Percentiles rank a stretch among this genome's conserved stretches.
Evolutionary conservation across 2,797 vertebrate species (phyloP).

Genomic region (Pseudochromis fuscus): DNA sequence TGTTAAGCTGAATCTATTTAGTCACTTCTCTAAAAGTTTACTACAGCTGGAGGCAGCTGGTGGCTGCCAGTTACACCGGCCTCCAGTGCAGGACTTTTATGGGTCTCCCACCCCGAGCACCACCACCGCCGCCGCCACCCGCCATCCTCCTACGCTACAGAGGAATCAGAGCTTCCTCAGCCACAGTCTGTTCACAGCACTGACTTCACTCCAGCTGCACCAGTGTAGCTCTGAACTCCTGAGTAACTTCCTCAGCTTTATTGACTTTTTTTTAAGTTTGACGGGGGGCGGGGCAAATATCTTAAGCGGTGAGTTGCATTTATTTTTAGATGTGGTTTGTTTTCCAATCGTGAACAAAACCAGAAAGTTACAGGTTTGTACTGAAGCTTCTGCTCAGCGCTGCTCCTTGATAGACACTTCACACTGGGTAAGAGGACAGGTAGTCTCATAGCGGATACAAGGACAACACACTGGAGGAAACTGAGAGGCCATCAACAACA

Average conservation of each 20-base stretch:
- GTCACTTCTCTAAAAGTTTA: slow-evolving; percentile 17
- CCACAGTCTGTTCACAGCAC: slow-evolving; percentile 8
- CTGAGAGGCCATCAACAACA: slow-evolving; percentile 3
- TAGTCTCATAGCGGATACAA: neutral
- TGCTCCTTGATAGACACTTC: neutral
- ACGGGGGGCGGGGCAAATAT: neutral
- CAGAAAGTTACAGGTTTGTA: neutral
- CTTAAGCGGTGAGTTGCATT: neutral
- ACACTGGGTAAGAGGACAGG: neutral
- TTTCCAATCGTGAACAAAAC: neutral
- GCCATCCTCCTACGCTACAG: neutral
- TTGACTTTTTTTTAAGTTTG: neutral
- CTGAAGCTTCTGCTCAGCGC: neutral
- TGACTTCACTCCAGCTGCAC: neutral
- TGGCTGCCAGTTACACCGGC: slow-evolving; percentile 5
- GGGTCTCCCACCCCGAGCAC: too few relatives aligned
- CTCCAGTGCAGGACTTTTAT: neutral
- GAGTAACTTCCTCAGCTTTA: slow-evolving; percentile 9
- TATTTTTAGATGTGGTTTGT: slow-evolving; percentile 4
- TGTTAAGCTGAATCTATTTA: slow-evolving; percentile 4
- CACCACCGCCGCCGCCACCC: too few relatives aligned
- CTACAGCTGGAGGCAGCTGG: slow-evolving; percentile 14
- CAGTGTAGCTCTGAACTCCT: neutral
- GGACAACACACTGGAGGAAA: slow-evolving; percentile 11
- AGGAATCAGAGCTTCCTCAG: slow-evolving; percentile 16